phyloP scores from a whole-genome alignment of 53 echinoderm and acorn worm species.

The Echinometra lucunter region DNA sequence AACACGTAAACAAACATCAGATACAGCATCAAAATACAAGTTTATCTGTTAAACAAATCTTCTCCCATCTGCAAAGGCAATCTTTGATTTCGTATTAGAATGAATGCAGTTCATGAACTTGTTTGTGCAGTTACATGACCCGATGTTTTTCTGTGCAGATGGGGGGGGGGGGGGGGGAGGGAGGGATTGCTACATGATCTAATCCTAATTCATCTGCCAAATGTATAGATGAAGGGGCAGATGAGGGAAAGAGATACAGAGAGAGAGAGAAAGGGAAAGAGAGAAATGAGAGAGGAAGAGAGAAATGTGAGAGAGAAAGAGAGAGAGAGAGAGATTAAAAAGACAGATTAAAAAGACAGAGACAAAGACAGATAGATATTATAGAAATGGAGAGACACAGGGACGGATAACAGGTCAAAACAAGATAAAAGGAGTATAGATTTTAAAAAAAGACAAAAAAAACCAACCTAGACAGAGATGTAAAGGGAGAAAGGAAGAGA shows the following conservation, averaged over 20 bases:
- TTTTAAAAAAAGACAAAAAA: too few species aligned
- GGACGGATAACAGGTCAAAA: too few species aligned
- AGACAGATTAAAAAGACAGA: too few species aligned
- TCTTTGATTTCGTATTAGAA: neutral
- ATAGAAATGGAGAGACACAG: too few species aligned
- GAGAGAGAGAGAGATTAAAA: too few species aligned
- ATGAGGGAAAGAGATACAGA: neutral
- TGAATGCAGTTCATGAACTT: conserved; percentile 5
- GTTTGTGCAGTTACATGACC: neutral
- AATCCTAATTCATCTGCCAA: too few species aligned
- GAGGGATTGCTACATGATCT: too few species aligned
- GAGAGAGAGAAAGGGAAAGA: neutral
- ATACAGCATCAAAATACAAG: neutral
- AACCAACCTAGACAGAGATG: too few species aligned
- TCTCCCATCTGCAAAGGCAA: neutral
- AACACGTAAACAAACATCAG: neutral
- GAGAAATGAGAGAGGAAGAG: neutral
- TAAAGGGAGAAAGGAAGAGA: neutral
- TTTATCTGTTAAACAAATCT: neutral
- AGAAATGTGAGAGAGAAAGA: too few species aligned
- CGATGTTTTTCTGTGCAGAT: neutral
- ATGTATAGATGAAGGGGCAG: neutral
- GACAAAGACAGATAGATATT: too few species aligned
- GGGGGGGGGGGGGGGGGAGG: neutral
- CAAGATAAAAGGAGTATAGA: too few species aligned